Percentiles rank a stretch among this genome's conserved stretches.
These are phyloP conservation scores for Apantesis nais DNA, from an alignment of 2,888 invertebrate species.

Conservation along the genomic window DNA sequence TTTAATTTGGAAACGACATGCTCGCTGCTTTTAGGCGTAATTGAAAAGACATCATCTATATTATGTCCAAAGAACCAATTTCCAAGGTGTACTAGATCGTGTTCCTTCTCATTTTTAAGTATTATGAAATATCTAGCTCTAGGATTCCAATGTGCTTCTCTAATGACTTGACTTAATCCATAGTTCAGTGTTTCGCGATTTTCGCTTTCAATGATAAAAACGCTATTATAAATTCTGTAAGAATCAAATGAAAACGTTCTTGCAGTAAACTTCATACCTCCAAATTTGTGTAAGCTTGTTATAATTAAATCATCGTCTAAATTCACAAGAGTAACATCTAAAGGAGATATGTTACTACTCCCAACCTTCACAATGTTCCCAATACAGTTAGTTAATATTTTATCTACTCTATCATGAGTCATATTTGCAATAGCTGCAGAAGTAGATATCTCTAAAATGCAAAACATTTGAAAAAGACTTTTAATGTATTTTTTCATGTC, in stretches of 20 bases:
- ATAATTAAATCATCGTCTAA: neutral
- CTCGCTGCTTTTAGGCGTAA: conserved; percentile 11
- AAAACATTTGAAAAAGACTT: neutral
- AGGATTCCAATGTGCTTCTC: conserved; percentile 54
- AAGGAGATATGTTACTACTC: conserved; percentile 11
- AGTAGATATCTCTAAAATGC: neutral
- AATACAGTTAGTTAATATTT: conserved; percentile 38
- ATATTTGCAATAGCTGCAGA: neutral
- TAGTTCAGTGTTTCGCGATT: conserved; percentile 42
- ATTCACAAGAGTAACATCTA: conserved; percentile 8
- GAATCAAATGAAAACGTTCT: conserved; percentile 42
- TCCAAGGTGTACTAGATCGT: conserved; percentile 35
- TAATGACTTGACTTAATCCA: conserved; percentile 39
- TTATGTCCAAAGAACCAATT: conserved; percentile 38
- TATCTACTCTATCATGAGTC: neutral
- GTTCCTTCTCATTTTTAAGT: conserved; percentile 34
- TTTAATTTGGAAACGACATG: conserved; percentile 33
- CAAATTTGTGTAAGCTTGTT: conserved; percentile 40
- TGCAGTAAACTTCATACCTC: conserved; percentile 41
- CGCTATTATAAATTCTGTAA: conserved; percentile 32
- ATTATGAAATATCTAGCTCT: conserved; percentile 53
- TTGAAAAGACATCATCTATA: conserved; percentile 20
- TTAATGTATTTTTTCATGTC: neutral
- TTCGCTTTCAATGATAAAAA: conserved; percentile 50
- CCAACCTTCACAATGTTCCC: conserved; percentile 35